Evolutionary conservation across 2,113 vertebrate species (phyloP).

Genomic region (Nerophis ophidion): DNA sequence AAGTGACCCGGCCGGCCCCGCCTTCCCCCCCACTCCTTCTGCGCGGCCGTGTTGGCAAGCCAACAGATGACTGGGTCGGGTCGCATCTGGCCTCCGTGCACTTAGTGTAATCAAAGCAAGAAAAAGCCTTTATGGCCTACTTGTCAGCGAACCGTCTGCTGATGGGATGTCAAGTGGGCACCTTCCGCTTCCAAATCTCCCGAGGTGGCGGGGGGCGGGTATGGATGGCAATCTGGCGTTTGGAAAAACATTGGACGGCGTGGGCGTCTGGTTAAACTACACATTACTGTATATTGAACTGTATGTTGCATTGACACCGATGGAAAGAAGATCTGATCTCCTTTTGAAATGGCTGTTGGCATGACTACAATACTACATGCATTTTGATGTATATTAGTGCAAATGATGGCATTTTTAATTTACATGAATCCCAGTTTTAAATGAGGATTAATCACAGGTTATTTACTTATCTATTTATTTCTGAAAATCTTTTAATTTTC

Average conservation of each 20-base stretch:
- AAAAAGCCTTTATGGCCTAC: slow-evolving; percentile 57
- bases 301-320: slow-evolving; percentile 6
- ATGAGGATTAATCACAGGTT: no score
- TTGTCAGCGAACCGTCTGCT: slow-evolving; percentile 61
- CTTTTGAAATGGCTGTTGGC: slow-evolving; percentile 16
- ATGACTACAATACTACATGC: slow-evolving; percentile 12
- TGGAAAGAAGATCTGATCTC: slow-evolving; percentile 22
- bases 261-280: slow-evolving; percentile 3
- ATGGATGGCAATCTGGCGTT: slow-evolving; percentile 45
- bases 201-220: slow-evolving; percentile 31
- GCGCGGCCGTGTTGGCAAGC: slow-evolving; percentile 33
- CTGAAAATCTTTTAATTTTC: no score
- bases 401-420: no score
- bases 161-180: slow-evolving; percentile 64
- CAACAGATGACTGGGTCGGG: slow-evolving; percentile 58
- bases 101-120: slow-evolving; percentile 69
- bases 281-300: slow-evolving; percentile 15
- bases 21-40: slow-evolving; percentile 11
- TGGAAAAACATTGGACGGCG: slow-evolving; percentile 21
- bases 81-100: slow-evolving; percentile 67
- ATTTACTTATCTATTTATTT: no score
- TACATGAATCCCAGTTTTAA: no score
- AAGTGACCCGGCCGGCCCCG: slow-evolving; percentile 15
- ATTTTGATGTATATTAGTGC: no score
- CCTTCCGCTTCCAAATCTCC: slow-evolving; percentile 46